Evolutionary conservation across 1,140 invertebrate species (phyloP).

Genomic region (Drosophila orosa): DNA sequence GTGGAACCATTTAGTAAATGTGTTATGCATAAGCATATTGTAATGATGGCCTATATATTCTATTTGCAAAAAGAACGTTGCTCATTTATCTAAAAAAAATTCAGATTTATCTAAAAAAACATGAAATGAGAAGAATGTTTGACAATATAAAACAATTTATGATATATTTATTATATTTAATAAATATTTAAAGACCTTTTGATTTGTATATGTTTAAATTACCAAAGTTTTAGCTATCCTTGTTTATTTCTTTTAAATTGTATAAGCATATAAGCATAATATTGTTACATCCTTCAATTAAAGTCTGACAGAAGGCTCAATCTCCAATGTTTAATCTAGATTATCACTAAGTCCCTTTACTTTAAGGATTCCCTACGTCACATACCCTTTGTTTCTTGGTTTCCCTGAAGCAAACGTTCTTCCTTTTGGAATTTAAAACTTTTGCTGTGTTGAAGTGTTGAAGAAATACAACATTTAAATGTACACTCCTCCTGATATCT

Average conservation of each 20-base stretch:
- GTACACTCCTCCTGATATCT: slow-evolving; percentile 9
- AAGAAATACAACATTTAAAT: slow-evolving; percentile 16
- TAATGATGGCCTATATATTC: neutral
- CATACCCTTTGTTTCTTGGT: neutral
- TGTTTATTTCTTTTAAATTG: neutral
- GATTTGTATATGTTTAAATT: neutral
- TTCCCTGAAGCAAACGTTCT: neutral
- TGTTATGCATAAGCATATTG: neutral
- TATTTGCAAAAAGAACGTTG: no score
- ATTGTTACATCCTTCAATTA: neutral
- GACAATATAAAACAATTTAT: neutral
- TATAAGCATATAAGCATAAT: neutral
- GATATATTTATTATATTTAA: no score
- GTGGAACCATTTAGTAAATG: slow-evolving; percentile 9
- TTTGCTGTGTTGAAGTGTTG: slow-evolving; percentile 18
- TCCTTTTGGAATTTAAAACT: neutral
- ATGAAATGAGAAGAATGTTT: neutral
- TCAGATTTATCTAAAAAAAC: neutral
- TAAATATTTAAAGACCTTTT: neutral
- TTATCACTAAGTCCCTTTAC: neutral
- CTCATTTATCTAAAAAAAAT: neutral
- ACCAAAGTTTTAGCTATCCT: neutral
- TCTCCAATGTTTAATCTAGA: neutral
- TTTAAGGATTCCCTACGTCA: neutral
- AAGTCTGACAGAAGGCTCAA: no score